phyloP scores from a whole-genome alignment of 35 echinoderm and acorn worm species.

The Lytechinus pictus region DNA sequence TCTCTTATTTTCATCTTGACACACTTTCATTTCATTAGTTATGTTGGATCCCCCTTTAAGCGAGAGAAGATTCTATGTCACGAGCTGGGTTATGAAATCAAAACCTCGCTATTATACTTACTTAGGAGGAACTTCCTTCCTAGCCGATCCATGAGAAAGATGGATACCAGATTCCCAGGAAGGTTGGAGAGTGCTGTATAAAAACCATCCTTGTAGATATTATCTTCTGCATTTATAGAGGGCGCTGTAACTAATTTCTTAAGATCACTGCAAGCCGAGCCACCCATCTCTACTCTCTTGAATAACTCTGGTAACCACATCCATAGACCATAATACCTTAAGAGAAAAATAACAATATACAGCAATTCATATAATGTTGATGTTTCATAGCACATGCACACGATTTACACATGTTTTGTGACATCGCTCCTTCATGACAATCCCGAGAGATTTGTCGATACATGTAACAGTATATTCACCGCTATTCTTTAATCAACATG shows the following conservation, averaged over 20 bases:
- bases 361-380: too few species aligned
- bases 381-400: too few species aligned
- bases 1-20: too few species aligned
- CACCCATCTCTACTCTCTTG: slow-evolving; percentile 66
- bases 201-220: slow-evolving; percentile 83
- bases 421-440: too few species aligned
- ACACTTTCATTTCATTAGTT: too few species aligned
- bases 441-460: too few species aligned
- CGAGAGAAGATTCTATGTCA: too few species aligned
- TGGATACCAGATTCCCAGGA: slow-evolving; percentile 88
- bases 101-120: slow-evolving; percentile 45
- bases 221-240: not conserved
- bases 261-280: slow-evolving; percentile 65
- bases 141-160: slow-evolving; percentile 78
- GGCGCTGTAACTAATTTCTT: not conserved
- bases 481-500: too few species aligned
- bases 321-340: slow-evolving; percentile 92
- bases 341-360: not conserved
- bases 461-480: too few species aligned
- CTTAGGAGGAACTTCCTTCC: slow-evolving; percentile 80
- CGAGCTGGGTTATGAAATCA: too few species aligned
- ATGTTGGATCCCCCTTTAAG: too few species aligned
- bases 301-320: slow-evolving; percentile 98
- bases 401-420: too few species aligned
- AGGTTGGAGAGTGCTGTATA: slow-evolving; percentile 80